phyloP scores from a whole-genome alignment of 2,888 invertebrate genomes.

The Odontomyia ornata region DNA sequence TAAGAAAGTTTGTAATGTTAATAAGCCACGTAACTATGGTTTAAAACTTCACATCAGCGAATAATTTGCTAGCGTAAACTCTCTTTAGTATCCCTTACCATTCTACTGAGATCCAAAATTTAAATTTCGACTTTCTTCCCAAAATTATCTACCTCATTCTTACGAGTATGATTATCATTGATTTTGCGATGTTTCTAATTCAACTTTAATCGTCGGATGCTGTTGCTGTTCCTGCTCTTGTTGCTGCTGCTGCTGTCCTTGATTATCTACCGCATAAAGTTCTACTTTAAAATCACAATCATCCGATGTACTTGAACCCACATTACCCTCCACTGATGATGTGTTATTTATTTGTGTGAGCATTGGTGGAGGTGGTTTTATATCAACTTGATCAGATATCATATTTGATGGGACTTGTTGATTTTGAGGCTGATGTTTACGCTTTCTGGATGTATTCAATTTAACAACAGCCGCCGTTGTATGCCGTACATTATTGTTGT shows the following conservation, averaged over 20 bases:
- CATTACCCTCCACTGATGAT: not conserved
- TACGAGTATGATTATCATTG: not conserved
- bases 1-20: too few species aligned
- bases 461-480: not conserved
- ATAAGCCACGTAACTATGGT: too few species aligned
- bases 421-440: slow-evolving; percentile 38
- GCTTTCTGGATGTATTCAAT: slow-evolving; percentile 34
- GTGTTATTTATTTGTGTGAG: not conserved
- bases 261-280: not conserved
- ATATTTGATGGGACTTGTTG: not conserved
- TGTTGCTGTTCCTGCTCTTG: not conserved
- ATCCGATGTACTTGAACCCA: not conserved
- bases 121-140: too few species aligned
- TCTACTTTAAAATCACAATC: slow-evolving; percentile 16
- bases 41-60: too few species aligned
- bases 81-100: too few species aligned
- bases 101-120: too few species aligned
- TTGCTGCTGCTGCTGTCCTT: not conserved
- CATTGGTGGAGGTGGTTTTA: not conserved
- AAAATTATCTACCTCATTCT: too few species aligned
- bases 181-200: not conserved
- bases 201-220: slow-evolving; percentile 6
- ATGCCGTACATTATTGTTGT: not conserved
- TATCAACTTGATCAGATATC: not conserved
- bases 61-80: too few species aligned